Conservation (phyloP, 1,140 invertebrate genomes). For the Brachionus rubens region DNA sequence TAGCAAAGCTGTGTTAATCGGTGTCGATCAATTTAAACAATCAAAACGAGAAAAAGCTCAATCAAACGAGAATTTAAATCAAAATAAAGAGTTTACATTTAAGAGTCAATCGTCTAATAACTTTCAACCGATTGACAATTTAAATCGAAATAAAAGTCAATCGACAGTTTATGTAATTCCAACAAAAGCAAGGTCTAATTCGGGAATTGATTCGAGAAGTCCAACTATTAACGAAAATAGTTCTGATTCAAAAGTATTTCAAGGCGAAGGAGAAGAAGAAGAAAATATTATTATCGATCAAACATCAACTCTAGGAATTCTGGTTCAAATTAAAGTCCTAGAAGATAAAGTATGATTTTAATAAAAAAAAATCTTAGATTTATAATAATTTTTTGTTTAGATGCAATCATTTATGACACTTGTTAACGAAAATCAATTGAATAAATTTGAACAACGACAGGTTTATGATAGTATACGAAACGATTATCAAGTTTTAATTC, state of each 20-base stretch:
- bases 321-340: constrained; percentile 39
- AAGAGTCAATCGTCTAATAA: constrained; percentile 8
- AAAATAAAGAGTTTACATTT: constrained; percentile 1
- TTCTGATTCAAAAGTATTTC: too few species aligned
- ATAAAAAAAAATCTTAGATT: neutral
- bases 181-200: neutral
- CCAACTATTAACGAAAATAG: constrained; percentile 24
- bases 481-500: constrained; percentile 19
- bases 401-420: constrained; percentile 46
- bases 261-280: too few species aligned
- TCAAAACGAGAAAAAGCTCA: neutral
- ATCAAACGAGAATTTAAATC: neutral
- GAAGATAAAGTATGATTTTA: constrained; percentile 4
- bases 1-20: neutral
- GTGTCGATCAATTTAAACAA: neutral
- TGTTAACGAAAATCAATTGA: constrained; percentile 42
- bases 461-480: constrained; percentile 34
- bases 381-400: neutral
- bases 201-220: neutral
- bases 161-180: constrained; percentile 21
- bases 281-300: constrained; percentile 30
- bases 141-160: constrained; percentile 2
- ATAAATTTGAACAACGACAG: constrained; percentile 34
- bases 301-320: constrained; percentile 25
- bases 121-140: neutral